Evolutionary conservation across 2,113 vertebrate species (phyloP).

Genomic region (Dicaeum eximium): DNA sequence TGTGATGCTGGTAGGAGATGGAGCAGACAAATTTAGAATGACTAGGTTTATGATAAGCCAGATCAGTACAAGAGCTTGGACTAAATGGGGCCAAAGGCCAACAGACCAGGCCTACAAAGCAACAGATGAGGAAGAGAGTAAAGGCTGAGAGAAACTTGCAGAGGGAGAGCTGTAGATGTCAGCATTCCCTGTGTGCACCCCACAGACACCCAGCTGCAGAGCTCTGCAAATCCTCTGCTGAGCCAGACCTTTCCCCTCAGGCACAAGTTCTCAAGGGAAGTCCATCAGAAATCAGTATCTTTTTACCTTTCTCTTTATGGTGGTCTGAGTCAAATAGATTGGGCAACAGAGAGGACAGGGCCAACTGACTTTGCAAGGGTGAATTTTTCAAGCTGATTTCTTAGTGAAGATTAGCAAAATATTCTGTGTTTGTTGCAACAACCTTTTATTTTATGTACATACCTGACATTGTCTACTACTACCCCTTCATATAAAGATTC

Average conservation of each 20-base stretch:
- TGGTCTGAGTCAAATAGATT: not conserved
- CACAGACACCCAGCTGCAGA: not conserved
- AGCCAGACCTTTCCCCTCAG: not conserved
- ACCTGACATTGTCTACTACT: not conserved
- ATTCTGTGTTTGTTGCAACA: conserved; percentile 25
- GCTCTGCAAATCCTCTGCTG: not conserved
- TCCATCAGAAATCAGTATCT: not conserved
- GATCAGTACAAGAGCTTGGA: not conserved
- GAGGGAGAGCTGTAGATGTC: not conserved
- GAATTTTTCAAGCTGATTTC: conserved; percentile 39
- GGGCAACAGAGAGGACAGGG: not conserved
- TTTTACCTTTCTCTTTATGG: not conserved
- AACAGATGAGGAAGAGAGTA: not conserved
- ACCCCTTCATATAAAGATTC: not conserved
- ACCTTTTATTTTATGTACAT: conserved; percentile 34
- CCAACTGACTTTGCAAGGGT: not conserved
- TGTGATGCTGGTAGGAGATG: not conserved
- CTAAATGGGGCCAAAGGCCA: not conserved
- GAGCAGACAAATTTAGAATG: not conserved
- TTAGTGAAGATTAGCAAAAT: conserved; percentile 44
- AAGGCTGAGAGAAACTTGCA: not conserved
- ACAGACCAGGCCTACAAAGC: not conserved
- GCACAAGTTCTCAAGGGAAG: not conserved
- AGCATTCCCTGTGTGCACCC: not conserved
- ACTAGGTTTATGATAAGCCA: not conserved